Evolutionary conservation across 1,140 invertebrate species (phyloP).

Genomic region (Zeugodacus cucurbitae): DNA sequence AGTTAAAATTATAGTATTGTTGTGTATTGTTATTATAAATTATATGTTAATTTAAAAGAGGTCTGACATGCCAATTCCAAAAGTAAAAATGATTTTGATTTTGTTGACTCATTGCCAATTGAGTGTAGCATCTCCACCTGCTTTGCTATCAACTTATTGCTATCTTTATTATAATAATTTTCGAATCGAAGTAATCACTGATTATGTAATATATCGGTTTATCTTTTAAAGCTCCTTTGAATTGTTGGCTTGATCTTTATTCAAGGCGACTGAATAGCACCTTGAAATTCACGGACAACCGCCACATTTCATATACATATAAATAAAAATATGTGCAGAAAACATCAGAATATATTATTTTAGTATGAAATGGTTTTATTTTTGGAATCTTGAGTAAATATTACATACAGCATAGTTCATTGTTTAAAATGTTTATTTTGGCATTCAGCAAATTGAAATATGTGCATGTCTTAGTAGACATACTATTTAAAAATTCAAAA

Average conservation of each 20-base stretch:
- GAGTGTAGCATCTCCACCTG: too few species aligned
- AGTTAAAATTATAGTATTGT: background rate
- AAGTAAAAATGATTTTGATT: too few species aligned
- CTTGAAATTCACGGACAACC: conserved; percentile 38
- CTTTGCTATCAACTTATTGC: too few species aligned
- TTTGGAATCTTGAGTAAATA: background rate
- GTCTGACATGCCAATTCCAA: background rate
- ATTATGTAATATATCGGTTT: too few species aligned
- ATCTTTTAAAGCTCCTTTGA: background rate
- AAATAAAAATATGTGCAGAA: background rate
- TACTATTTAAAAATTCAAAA: background rate
- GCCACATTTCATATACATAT: background rate
- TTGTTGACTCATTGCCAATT: too few species aligned
- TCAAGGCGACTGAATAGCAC: background rate
- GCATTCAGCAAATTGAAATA: background rate
- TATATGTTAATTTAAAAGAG: background rate
- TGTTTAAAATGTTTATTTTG: background rate
- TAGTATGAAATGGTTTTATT: background rate
- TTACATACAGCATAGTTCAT: background rate
- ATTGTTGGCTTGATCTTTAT: background rate
- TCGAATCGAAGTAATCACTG: too few species aligned
- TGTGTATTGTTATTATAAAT: background rate
- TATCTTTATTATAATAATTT: too few species aligned
- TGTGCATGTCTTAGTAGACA: background rate
- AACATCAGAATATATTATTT: background rate